A percentile compares a stretch with the other conserved stretches of the same genome.
These are phyloP conservation scores for Linyphia triangularis DNA, from an alignment of 2,888 invertebrate genomes.

Conservation along the genomic window DNA sequence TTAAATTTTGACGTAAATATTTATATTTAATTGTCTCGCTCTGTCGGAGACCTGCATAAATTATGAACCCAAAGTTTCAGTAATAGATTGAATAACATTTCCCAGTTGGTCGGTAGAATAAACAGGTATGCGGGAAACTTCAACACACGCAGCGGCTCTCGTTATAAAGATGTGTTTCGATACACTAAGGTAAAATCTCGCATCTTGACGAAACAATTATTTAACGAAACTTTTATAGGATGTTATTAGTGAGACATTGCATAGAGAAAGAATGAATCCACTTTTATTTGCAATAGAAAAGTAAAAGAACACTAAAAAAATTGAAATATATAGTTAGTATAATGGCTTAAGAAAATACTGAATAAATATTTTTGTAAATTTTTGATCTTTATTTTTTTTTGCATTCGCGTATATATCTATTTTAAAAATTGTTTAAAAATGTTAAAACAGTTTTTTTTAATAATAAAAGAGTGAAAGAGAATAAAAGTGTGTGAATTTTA, in stretches of 20 bases:
- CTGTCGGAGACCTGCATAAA: not conserved
- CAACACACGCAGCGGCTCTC: not conserved
- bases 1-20: constrained; percentile 37
- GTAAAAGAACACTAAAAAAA: too few relatives aligned
- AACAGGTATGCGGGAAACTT: constrained; percentile 16
- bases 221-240: not conserved
- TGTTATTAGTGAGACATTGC: not conserved
- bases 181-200: not conserved
- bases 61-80: constrained; percentile 18
- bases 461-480: too few relatives aligned
- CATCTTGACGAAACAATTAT: not conserved
- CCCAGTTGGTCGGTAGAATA: constrained; percentile 9
- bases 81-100: constrained; percentile 30
- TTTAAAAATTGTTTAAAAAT: too few relatives aligned
- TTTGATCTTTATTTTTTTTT: too few relatives aligned
- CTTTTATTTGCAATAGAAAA: too few relatives aligned
- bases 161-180: not conserved
- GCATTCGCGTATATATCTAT: too few relatives aligned
- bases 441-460: too few relatives aligned
- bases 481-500: too few relatives aligned
- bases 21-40: constrained; percentile 46
- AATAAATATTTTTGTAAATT: too few relatives aligned
- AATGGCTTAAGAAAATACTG: too few relatives aligned
- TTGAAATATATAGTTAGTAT: too few relatives aligned
- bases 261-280: too few relatives aligned